These are phyloP conservation scores for Stegastes partitus DNA, from an alignment of 2,113 vertebrate species.

Conservation along the genomic window DNA sequence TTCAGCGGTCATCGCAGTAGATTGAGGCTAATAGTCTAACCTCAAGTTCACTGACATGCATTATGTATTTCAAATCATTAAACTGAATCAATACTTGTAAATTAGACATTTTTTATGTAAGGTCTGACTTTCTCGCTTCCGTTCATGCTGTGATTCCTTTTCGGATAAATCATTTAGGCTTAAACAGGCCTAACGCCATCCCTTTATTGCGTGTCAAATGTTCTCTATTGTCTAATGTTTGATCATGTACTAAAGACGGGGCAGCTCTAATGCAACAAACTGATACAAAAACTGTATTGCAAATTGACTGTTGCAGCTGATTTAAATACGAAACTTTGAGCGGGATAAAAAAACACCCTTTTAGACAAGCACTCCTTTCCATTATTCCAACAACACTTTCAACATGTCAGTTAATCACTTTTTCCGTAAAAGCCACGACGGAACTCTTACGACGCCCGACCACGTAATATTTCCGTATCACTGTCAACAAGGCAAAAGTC, in stretches of 20 bases:
- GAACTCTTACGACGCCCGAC: too few species aligned
- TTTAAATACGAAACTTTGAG: not conserved
- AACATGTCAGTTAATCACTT: too few species aligned
- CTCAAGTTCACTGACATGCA: conserved; percentile 9
- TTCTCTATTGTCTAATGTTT: too few species aligned
- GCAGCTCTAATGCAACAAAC: not conserved
- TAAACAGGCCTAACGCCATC: not conserved
- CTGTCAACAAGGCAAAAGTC: too few species aligned
- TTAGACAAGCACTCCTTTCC: too few species aligned
- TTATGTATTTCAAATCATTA: conserved; percentile 10
- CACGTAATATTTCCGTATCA: too few species aligned
- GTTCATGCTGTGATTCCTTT: conserved; percentile 27
- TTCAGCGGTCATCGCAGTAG: not conserved
- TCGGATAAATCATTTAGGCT: conserved; percentile 12
- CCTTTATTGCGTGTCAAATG: not conserved
- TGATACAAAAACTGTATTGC: not conserved
- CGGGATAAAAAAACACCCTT: not conserved
- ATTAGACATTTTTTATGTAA: not conserved
- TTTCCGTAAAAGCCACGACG: too few species aligned
- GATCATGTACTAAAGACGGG: not conserved
- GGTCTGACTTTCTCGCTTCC: not conserved
- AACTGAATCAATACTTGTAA: not conserved
- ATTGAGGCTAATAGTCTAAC: not conserved
- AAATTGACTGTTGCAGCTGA: not conserved
- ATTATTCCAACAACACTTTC: too few species aligned